Base-by-base conservation (phyloP, 2,888 invertebrate species). In the Caenorhabditis sinica region DNA sequence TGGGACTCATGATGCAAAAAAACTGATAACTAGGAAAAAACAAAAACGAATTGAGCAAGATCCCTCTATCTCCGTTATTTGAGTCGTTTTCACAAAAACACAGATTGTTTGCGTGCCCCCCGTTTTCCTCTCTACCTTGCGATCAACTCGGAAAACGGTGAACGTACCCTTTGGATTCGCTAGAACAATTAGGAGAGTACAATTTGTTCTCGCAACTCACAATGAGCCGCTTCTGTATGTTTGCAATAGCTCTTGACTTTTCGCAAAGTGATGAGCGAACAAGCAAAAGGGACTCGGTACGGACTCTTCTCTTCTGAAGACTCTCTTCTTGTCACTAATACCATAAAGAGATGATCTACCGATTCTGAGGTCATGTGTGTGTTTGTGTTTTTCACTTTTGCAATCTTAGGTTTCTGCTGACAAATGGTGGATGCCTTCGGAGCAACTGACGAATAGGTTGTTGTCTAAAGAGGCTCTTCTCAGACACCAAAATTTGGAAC, bases 221-320 rank as follows among this genome's bases (percentile, higher is more conserved):
- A 69, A 51, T 66, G 73, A 74, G 68, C 68, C 66, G 73, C 74
- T 68, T 81, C 69, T 74, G 60, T 74, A 36, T 82, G 75, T 82
- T 82, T 82, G 82, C 82, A 71, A 75, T 82, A 71, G 74, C 82
- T 82, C 82, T 82, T 82, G 82, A 82, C 82, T 82, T 75, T 69
- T 74, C 82, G 65, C 74, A 81, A 60, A 53, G 61, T 56, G 82
- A 75, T 82, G 82, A 71, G 74, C 75, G 82, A 75, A 82, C 82
- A 82, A 82, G 74, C 82, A 82, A 53, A 61, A 28, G 73, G 11
- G 33, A 25, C 17, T 68, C 68, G 74, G 61, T 2, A 65, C n/a
- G 43, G 72, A 28, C 72, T 56, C 36, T 58, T 58, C n/a, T 13
- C 13, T 11, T 40, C 40, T 40, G 40, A 53, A 53, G n/a, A 71